Base-by-base conservation (phyloP, 2,888 invertebrate genomes). In the Hydropsyche betteni region DNA sequence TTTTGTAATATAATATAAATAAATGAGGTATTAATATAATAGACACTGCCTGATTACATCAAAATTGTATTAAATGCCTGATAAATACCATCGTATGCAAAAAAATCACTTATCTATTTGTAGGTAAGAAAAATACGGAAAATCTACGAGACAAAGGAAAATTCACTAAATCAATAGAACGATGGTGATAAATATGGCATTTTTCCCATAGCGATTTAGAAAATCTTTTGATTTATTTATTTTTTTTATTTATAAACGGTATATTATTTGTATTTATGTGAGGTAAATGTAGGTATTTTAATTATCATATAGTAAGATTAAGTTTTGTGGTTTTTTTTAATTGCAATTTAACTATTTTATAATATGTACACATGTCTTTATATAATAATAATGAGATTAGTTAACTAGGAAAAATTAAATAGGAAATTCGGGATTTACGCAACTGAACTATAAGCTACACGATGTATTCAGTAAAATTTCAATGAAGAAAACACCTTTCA, bases 221-320 rank as follows among this genome's bases (percentile, higher is more conserved):
- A 72, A 58, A 58, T 64, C 24, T 53, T 70, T 53, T 72, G 33
- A 55, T 44, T 72, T 70, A 53, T 16, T n/a, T 44, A 44, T 44
- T 44, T 70, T 53, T 70, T 24, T 70, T 33, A 53, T 53, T 38
- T 38, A 72, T 72, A 72, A 64, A 72, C 72, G 55, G 72, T 61
- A 53, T 64, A 72, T 52, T 58, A 72, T 70, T 70, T 72, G 61
- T 61, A 58, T 61, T 72, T 72, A 55, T 72, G 34, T 79, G 79
- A 79, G 79, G 79, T 79, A 79, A 79, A 77, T 75, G 76, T 76
- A 79, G 79, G 79, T 79, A 78, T 77, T 77, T 79, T 58, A 68
- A 68, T 74, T 74, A 68, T 68, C 68, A 75, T 74, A 76, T 74
- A 24, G 58, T 55, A 73, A 38, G 16, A 34, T 61, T 38, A 51